Percentiles rank a stretch among this genome's conserved stretches.
Conservation (phyloP, 2,888 invertebrate genomes). For the Troides helena region DNA sequence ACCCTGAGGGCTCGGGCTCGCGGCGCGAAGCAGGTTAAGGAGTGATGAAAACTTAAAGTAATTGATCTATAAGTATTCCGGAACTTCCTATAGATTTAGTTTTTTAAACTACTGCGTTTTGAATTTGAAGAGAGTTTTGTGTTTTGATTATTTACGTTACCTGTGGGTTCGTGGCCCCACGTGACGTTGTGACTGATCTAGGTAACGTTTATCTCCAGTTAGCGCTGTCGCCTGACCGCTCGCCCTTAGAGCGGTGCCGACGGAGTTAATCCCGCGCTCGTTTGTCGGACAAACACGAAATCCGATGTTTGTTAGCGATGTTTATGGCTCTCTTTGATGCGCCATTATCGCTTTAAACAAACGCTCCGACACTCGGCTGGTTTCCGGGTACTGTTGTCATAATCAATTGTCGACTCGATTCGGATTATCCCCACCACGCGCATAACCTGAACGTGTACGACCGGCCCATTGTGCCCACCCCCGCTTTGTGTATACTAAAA, state of each 20-base stretch:
- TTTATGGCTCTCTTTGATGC: constrained; percentile 19
- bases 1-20: no score
- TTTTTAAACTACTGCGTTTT: no score
- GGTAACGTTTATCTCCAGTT: constrained; percentile 64
- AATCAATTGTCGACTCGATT: constrained; percentile 13
- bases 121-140: no score
- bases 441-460: no score
- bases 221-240: constrained; percentile 36
- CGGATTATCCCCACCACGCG: background rate
- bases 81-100: no score
- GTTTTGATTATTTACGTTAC: no score
- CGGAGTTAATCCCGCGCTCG: constrained; percentile 32
- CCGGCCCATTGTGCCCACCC: constrained; percentile 2
- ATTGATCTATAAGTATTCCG: no score
- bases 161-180: constrained; percentile 53
- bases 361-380: background rate
- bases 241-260: constrained; percentile 8
- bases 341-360: constrained; percentile 16
- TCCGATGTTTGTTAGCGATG: constrained; percentile 33
- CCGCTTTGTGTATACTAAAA: constrained; percentile 10
- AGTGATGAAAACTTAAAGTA: no score
- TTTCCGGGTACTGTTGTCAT: constrained; percentile 11
- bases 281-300: constrained; percentile 42
- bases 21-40: no score
- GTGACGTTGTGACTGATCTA: constrained; percentile 55